Percentiles rank a stretch among this genome's conserved stretches.
Evolutionary conservation across 2,797 vertebrate species (phyloP).

Genomic region (Xenops minutus): DNA sequence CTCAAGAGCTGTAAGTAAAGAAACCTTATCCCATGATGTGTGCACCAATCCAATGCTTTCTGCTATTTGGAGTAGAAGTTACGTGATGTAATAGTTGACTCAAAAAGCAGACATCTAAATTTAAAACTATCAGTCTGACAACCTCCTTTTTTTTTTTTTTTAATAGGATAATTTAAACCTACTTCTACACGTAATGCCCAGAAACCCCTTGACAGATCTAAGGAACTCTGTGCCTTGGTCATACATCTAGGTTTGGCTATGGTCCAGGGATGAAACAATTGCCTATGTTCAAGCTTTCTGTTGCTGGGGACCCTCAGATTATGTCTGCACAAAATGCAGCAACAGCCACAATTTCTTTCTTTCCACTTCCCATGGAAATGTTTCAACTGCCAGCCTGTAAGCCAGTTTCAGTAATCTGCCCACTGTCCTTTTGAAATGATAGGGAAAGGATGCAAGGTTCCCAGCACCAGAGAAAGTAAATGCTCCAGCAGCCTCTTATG

Average conservation of each 20-base stretch:
- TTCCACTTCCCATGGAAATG: background rate
- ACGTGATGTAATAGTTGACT: background rate
- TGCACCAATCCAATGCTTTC: background rate
- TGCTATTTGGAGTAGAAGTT: background rate
- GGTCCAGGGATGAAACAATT: background rate
- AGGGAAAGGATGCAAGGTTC: background rate
- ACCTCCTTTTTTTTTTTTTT: background rate
- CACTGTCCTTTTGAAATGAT: background rate
- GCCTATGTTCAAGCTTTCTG: fast-evolving
- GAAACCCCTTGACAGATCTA: background rate
- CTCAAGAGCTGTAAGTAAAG: background rate
- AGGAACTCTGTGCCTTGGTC: background rate
- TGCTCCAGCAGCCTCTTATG: background rate
- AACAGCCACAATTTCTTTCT: background rate
- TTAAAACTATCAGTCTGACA: background rate
- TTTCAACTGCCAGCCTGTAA: background rate
- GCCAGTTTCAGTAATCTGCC: background rate
- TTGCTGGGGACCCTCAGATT: background rate
- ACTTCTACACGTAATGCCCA: background rate
- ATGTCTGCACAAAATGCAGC: background rate
- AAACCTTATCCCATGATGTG: background rate
- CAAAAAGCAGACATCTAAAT: background rate
- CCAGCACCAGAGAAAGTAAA: background rate
- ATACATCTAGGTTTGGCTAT: background rate
- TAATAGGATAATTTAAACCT: background rate